Evolutionary conservation across 2,888 invertebrate genomes (phyloP), one percentile per base, ranked within the genome.

Genomic region (Sylvicola fuscatus): DNA sequence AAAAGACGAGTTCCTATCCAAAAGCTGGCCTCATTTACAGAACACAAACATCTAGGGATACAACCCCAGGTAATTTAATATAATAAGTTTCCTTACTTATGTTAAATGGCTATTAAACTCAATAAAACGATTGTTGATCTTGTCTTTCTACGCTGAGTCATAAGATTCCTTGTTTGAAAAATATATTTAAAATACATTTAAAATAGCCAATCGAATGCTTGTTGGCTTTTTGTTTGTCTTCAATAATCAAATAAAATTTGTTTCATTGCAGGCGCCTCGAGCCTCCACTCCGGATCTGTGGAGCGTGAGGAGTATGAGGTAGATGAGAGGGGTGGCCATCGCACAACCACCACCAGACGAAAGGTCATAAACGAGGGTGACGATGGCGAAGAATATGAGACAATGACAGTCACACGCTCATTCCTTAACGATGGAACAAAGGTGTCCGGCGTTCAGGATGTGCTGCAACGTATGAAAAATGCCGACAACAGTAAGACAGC

Each of bases 381-480:
- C 36, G 53, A 48, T 38, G 50, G 50, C 36, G 50, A 47, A 42
- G 52, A 51, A 40, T 42, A 39, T 16, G 51, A 50, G 33, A 44
- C 44, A 6, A 40, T 42, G 12, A 40, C 46, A 17, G 40, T 47
- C 26, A 45, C 45, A 15, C 44, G 45, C 21, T 21, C 21, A 21
- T 21, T 21, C 21, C 21, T 21, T 8, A 21, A 21, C 21, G 21
- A 21, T 8, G 21, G 21, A 21, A 6, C 21, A 21, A 21, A 21
- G 8, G 76, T 81, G 35, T 68, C 73, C 3, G 75, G 75, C 3
- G 73, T 81, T 2, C 70, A 76, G 49, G 83, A 83, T 50, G 76
- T 80, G 12, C 61, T 83, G 37, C 67, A 70, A 4, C 65, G 81
- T 44, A 83, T 83, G 82, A 72, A 72, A 51, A 77, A 77, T 49